A percentile compares a stretch with the other conserved stretches of the same genome.
phyloP scores from a whole-genome alignment of 2,113 vertebrate genomes.

The Cyanoramphus novaezelandiae region DNA sequence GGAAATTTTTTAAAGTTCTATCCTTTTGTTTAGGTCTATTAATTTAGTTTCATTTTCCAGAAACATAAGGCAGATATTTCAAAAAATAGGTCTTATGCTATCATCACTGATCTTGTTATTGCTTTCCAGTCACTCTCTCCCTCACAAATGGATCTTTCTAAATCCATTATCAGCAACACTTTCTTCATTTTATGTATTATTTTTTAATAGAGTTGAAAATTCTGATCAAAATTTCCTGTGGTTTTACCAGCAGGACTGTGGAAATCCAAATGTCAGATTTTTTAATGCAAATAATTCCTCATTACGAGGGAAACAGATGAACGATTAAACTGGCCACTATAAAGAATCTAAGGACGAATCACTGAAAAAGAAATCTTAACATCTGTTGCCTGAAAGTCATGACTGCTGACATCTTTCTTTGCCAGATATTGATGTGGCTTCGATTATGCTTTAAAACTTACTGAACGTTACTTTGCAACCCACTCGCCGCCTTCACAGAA shows the following conservation, averaged over 20 bases:
- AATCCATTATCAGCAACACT: constrained; percentile 24
- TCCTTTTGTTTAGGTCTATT: constrained; percentile 56
- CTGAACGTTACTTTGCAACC: neutral
- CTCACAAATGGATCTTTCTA: constrained; percentile 34
- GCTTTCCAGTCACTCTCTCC: neutral
- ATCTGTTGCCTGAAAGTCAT: neutral
- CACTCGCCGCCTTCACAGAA: neutral
- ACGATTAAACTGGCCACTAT: neutral
- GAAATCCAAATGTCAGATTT: neutral
- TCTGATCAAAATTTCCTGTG: neutral
- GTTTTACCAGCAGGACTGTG: neutral
- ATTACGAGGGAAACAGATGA: neutral
- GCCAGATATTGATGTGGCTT: neutral
- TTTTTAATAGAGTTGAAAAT: neutral
- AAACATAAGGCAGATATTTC: constrained; percentile 58
- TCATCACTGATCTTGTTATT: constrained; percentile 30
- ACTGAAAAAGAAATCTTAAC: neutral
- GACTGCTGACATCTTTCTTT: neutral
- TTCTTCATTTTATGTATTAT: neutral
- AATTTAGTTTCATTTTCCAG: constrained; percentile 44
- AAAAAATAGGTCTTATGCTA: neutral
- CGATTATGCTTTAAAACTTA: neutral
- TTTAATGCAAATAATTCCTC: neutral
- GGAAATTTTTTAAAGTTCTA: constrained; percentile 34
- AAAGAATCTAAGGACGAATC: neutral